phyloP scores from a whole-genome alignment of 1,140 invertebrate genomes.

The Apocrypta bakeri region DNA sequence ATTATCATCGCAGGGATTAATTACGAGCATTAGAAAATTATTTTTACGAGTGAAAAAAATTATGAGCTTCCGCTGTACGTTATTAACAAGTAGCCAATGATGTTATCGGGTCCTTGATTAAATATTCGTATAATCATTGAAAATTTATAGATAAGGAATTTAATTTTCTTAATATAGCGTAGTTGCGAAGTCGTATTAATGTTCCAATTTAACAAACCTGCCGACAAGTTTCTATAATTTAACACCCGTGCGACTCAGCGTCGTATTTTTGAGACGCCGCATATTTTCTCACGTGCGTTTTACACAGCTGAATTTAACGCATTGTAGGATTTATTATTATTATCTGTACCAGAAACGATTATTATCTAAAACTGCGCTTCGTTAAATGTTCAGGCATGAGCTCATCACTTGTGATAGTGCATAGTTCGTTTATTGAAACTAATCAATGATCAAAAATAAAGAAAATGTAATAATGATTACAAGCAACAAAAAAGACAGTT shows the following conservation, averaged over 20 bases:
- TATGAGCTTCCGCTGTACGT: no score
- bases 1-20: not conserved
- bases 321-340: no score
- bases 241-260: no score
- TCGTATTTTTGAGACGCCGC: no score
- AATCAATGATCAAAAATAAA: conserved; percentile 1
- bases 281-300: no score
- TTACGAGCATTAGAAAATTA: no score
- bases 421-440: not conserved
- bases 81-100: not conserved
- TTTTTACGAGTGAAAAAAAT: no score
- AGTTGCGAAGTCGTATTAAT: not conserved
- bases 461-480: not conserved
- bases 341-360: not conserved
- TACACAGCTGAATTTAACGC: no score
- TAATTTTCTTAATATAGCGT: not conserved
- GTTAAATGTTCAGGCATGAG: no score
- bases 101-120: not conserved
- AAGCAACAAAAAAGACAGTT: not conserved
- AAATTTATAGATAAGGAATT: not conserved
- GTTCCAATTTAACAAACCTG: not conserved
- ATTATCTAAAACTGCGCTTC: not conserved
- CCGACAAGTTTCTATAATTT: not conserved
- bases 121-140: not conserved
- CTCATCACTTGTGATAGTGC: not conserved